Conservation (phyloP, 2,113 vertebrate genomes). For the Carlito syrichta region DNA sequence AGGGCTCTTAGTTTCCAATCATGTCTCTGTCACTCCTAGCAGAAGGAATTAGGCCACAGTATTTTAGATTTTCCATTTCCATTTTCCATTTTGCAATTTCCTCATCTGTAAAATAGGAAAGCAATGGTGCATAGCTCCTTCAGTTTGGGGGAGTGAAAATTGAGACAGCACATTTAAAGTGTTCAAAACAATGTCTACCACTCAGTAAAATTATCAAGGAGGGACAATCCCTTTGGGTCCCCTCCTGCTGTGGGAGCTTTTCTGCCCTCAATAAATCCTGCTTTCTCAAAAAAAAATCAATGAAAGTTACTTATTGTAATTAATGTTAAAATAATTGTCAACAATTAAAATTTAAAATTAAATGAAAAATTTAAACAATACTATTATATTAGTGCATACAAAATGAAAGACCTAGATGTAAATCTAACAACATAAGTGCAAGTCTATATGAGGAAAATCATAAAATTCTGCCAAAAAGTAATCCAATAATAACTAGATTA, state of each 20-base stretch:
- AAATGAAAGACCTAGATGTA: neutral
- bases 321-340: neutral
- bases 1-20: neutral
- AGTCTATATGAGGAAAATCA: neutral
- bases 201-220: neutral
- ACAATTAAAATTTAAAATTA: neutral
- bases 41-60: neutral
- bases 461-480: neutral
- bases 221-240: no score
- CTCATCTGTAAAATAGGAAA: constrained; percentile 22
- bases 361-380: neutral
- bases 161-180: neutral
- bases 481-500: neutral
- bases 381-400: neutral
- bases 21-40: neutral
- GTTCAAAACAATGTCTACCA: neutral
- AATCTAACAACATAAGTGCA: neutral
- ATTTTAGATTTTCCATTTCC: neutral
- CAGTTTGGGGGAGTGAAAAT: neutral
- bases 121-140: neutral
- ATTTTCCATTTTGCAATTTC: neutral
- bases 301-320: neutral
- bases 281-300: no score
- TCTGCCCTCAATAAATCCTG: no score
- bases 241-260: no score